Base-by-base conservation (phyloP, 2,797 vertebrate species). In the Ctenopoma multispine region DNA sequence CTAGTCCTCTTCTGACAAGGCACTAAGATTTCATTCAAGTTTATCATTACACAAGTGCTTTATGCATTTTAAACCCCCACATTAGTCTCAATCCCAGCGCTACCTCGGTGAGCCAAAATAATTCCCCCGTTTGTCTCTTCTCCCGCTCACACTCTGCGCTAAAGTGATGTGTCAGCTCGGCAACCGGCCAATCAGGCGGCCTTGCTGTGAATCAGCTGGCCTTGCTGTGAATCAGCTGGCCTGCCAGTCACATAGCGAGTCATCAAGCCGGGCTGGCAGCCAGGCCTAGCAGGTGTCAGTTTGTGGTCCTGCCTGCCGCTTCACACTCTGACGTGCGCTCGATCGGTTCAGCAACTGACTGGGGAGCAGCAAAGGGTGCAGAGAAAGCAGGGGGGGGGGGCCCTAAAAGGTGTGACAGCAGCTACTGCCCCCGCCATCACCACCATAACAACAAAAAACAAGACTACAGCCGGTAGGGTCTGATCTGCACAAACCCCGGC, bases 11-110 rank as follows among this genome's bases (percentile, higher is more conserved):
- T 94, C 92, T 88, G 90, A 92, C 93, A 96, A 97, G 97, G 96
- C 96, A 97, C 96, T 95, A 94, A 92, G 86, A 95, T 95, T 95
- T 96, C 91, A 91, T 96, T 97, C 95, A 97, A 97, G 96, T 96
- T 95, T 96, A 89, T 85, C 83, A n/a, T 72, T 51, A 81, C 81
- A 75, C 85, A 85, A 91, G 90, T 88, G 87, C 88, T 88, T 85
- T 54, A 86, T 87, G 82, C 70, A 71, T 82, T 79, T 74, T 21
- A 69, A 84, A 57, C 69, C 47, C 59, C 56, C 49, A 64, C 75
- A n/a, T 79, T 60, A 3, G 17, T 72, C 59, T 72, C 63, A 20
- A n/a, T 59, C 65, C 36, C 44, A 69, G 69, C 59, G 47, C 73
- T 63, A 58, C 62, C 41, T 47, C 40, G 11, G 54, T 47, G 41